Percentiles rank a stretch among this genome's conserved stretches.
Evolutionary conservation across 2,888 invertebrate genomes (phyloP).

Genomic region (Capitulum mitella): DNA sequence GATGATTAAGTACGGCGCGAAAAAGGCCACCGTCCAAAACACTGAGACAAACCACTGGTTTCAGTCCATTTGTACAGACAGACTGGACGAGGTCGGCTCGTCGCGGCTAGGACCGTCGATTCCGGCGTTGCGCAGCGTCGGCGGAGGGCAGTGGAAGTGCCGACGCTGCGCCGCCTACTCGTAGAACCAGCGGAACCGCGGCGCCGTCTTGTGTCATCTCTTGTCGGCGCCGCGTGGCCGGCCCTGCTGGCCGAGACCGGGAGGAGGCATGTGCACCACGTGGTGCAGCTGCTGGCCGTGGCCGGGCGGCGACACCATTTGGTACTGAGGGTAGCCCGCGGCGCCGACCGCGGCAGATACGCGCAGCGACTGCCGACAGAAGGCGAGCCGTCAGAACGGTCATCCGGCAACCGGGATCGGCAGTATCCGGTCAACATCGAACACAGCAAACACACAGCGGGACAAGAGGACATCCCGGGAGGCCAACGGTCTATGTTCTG

Average conservation of each 20-base stretch:
- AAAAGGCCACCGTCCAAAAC: not conserved
- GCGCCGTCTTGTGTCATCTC: constrained; percentile 20
- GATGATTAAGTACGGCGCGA: not conserved
- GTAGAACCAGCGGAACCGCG: constrained; percentile 17
- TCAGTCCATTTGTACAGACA: not conserved
- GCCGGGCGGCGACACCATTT: constrained; percentile 38
- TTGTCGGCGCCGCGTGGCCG: constrained; percentile 19
- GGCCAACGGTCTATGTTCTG: too few species aligned
- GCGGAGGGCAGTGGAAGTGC: not conserved
- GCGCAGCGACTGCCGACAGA: constrained; percentile 51
- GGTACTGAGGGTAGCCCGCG: constrained; percentile 36
- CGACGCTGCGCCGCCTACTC: not conserved
- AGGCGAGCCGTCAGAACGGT: too few species aligned
- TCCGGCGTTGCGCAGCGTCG: not conserved
- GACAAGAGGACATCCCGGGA: too few species aligned
- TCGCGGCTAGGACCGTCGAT: too few species aligned
- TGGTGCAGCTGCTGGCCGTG: too few species aligned
- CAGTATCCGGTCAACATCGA: constrained; percentile 57
- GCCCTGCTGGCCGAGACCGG: not conserved
- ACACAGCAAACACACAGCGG: constrained; percentile 39
- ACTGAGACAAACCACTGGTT: not conserved
- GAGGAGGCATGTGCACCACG: constrained; percentile 24
- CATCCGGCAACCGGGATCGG: too few species aligned
- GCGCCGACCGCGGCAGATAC: constrained; percentile 39
- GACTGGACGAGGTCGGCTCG: not conserved